A percentile compares a stretch with the other conserved stretches of the same genome.
Conservation (phyloP, 2,113 vertebrate species). For the Falco punctatus region DNA sequence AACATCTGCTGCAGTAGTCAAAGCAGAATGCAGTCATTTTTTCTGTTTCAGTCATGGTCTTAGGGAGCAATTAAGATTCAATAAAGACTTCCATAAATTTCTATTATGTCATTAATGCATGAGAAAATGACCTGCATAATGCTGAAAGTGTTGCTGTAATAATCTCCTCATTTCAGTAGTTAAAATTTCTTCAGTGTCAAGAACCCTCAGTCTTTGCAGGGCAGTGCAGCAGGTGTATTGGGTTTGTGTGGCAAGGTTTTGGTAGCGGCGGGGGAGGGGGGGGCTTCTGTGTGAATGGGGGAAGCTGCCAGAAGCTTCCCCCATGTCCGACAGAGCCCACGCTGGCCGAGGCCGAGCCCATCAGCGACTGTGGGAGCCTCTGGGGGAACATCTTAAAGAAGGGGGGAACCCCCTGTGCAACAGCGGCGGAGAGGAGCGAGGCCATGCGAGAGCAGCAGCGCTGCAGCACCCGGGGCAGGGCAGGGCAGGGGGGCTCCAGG, state of each 20-base stretch:
- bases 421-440: background rate
- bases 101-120: constrained; percentile 30
- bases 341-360: background rate
- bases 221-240: accelerated
- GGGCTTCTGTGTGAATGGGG: background rate
- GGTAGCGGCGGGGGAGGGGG: background rate
- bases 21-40: background rate
- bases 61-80: constrained; percentile 53
- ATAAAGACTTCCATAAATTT: constrained; percentile 44
- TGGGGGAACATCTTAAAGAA: accelerated
- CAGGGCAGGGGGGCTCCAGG: background rate
- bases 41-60: background rate
- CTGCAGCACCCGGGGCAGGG: background rate
- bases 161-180: background rate
- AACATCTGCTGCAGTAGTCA: background rate
- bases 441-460: background rate
- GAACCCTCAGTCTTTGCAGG: background rate
- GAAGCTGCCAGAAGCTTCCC: background rate
- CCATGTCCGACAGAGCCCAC: accelerated
- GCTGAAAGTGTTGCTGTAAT: background rate
- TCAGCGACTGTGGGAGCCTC: background rate
- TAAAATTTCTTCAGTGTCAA: background rate
- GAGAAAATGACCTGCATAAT: constrained; percentile 38
- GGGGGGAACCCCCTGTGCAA: too few relatives aligned
- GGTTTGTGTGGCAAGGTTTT: too few relatives aligned